Conservation (phyloP, 2,797 vertebrate genomes). For the Petrocephalus schoutedeni region DNA sequence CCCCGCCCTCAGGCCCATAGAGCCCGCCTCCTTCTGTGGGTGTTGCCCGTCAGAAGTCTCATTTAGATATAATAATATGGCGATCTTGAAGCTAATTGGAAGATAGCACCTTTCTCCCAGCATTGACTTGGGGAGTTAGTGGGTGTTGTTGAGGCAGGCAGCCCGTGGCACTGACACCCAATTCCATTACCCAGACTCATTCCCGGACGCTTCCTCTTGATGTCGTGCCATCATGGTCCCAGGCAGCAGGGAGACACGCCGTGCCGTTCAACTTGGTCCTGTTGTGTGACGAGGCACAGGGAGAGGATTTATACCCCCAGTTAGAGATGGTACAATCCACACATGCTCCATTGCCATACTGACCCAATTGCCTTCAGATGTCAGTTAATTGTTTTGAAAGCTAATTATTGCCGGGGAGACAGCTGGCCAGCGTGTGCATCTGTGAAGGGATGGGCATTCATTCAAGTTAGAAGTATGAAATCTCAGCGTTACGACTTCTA, state of each 20-base stretch:
- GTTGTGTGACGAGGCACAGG: background rate
- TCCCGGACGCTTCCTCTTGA: background rate
- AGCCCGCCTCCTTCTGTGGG: background rate
- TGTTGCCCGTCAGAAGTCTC: background rate
- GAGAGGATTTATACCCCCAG: background rate
- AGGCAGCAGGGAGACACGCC: background rate
- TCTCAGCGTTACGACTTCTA: background rate
- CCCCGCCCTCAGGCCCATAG: background rate
- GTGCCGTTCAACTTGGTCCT: background rate
- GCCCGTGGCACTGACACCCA: no score
- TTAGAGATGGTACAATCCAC: background rate
- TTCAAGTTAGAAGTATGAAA: background rate
- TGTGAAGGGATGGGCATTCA: no score
- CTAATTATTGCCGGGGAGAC: background rate
- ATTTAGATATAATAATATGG: background rate
- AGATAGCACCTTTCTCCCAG: background rate
- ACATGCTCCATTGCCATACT: background rate
- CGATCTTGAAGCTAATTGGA: background rate
- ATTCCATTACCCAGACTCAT: background rate
- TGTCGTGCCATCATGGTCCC: background rate
- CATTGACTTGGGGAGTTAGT: background rate
- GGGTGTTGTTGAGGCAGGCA: background rate
- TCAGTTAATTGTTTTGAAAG: background rate
- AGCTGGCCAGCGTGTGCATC: background rate
- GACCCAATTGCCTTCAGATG: background rate